phyloP scores from a whole-genome alignment of 1,140 invertebrate species.

The Cydia pomonella region DNA sequence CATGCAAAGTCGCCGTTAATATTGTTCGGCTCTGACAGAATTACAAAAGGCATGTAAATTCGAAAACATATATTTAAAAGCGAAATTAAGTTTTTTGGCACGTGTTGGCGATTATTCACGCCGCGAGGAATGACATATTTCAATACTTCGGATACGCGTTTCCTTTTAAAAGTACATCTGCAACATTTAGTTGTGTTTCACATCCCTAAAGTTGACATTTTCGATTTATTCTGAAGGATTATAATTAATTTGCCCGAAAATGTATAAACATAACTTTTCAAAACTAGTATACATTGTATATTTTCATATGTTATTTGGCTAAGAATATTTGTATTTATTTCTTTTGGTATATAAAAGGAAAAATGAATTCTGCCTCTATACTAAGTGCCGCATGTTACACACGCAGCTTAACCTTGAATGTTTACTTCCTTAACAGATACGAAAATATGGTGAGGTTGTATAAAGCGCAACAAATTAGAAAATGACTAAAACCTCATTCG shows the following conservation, averaged over 20 bases:
- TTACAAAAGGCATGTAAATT: constrained; percentile 43
- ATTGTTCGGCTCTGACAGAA: constrained; percentile 22
- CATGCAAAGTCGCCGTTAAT: constrained; percentile 27
- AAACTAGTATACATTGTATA: constrained; percentile 3
- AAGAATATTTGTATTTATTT: not conserved
- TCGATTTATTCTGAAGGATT: not conserved
- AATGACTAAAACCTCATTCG: not conserved
- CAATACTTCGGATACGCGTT: constrained; percentile 50
- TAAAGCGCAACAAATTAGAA: not conserved
- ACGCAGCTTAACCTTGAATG: not conserved
- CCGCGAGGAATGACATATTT: constrained; percentile 71
- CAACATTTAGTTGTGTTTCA: not conserved
- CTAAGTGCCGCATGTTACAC: not conserved
- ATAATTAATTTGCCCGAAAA: not conserved
- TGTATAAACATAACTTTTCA: not conserved
- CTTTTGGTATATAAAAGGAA: not conserved
- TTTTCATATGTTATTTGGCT: not conserved
- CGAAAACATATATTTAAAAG: constrained; percentile 71
- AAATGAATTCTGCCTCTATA: not conserved
- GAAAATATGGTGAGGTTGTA: not conserved
- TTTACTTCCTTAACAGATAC: too few species aligned
- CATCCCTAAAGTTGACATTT: constrained; percentile 8
- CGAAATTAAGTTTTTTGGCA: constrained; percentile 74
- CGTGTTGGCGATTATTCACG: constrained; percentile 70
- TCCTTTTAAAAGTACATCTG: constrained; percentile 3